Base-by-base conservation (phyloP, 2,797 vertebrate genomes). In the Harpagifer antarcticus region DNA sequence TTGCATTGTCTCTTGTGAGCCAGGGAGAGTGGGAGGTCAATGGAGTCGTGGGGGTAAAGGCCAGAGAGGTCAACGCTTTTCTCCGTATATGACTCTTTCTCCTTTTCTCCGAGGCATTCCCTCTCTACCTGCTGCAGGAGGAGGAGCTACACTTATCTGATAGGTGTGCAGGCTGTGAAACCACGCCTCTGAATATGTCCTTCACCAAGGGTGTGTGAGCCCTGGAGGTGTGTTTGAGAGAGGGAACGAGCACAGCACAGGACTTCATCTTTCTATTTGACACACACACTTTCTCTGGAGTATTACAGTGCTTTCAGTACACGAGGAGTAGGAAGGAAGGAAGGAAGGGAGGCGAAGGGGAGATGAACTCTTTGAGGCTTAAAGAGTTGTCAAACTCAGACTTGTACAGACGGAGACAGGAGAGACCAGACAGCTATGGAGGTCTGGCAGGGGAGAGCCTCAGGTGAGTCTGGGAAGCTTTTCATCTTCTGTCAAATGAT, bases 321-420 rank as follows among this genome's bases (percentile, higher is more conserved):
- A 73, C 53, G 14, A 60, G 57, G 27, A 19, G 19, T 55, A 82
- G 79, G 72, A 81, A 82, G 58, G 31, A 56, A 61, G 78, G n/a
- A n/a, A n/a, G 57, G 6, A 69, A 49, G 74, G 50, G 72, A 68
- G 78, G 74, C 40, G 3, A 61, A 86, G 84, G 79, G 76, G 93
- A 86, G 84, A 99, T 98, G 97, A 97, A 93, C 87, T 90, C 96
- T 65, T 83, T 98, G 84, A 96, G 95, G 91, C 94, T 99, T 85
- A 99, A 98, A 88, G 97, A 96, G 92, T 93, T 99, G 91, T 96
- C 96, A 64, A 95, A 98, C 64, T 99, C 97, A 15, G 96, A 96
- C 88, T 94, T 98, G 89, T 99, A 98, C 94, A 94, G 97, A 83
- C 95, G 97, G 72, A 95, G 97, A 89, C 94, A 96, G 81, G 97